Conservation (phyloP, 2,888 invertebrate genomes). For the Hydrotaea diabolus region DNA sequence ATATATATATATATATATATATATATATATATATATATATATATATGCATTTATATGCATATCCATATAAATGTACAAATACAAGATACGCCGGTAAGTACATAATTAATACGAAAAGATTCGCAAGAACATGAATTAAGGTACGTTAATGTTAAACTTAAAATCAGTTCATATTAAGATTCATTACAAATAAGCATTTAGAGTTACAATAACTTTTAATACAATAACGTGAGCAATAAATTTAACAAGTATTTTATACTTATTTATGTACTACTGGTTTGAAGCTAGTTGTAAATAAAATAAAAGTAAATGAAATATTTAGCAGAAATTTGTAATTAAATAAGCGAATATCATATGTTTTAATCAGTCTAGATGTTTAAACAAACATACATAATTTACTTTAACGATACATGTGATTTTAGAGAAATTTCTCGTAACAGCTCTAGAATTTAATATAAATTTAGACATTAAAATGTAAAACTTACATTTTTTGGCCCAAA, state of each 20-base stretch:
- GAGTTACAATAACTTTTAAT: background rate
- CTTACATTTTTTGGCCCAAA: no score
- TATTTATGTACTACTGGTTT: background rate
- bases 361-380: background rate
- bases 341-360: slow-evolving; percentile 27
- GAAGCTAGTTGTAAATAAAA: background rate
- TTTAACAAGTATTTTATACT: background rate
- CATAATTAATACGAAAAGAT: background rate
- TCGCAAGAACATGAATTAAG: background rate
- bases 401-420: background rate
- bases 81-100: background rate
- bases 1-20: no score
- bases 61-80: background rate
- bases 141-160: background rate
- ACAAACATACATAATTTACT: background rate
- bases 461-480: no score
- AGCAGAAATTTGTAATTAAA: no score
- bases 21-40: no score
- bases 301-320: slow-evolving; percentile 1
- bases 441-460: no score
- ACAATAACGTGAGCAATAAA: background rate
- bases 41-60: background rate
- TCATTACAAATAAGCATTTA: background rate
- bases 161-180: background rate
- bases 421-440: no score